These are phyloP conservation scores for Aplysina aerophoba DNA, from an alignment of 37 sponge, comb jelly and placozoan genomes.

Conservation along the genomic window DNA sequence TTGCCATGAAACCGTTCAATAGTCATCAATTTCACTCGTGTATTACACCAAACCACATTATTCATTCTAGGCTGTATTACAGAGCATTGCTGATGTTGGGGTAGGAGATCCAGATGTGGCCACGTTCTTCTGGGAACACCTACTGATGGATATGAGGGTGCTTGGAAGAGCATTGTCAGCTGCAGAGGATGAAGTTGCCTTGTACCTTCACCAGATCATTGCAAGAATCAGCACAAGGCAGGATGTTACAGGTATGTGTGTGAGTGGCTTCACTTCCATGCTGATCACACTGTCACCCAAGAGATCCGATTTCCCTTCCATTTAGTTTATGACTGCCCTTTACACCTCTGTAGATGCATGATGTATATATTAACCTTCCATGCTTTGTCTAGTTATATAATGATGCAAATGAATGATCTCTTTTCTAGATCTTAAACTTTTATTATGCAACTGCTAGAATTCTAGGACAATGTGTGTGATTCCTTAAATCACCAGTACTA, in stretches of 20 bases:
- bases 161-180: constrained; percentile 38
- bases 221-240: constrained; percentile 30
- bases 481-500: not conserved
- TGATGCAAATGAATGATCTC: too few species aligned
- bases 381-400: too few species aligned
- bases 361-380: too few species aligned
- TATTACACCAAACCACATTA: too few species aligned
- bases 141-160: constrained; percentile 61
- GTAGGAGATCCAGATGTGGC: constrained; percentile 21
- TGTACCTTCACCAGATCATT: constrained; percentile 63
- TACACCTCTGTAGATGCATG: too few species aligned
- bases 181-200: constrained; percentile 54
- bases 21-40: too few species aligned
- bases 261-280: not conserved
- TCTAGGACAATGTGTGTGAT: not conserved
- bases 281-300: too few species aligned
- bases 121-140: constrained; percentile 73
- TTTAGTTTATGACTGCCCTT: too few species aligned
- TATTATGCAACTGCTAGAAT: too few species aligned
- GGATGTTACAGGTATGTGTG: constrained; percentile 5
- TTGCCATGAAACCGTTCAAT: too few species aligned
- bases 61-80: not conserved
- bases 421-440: too few species aligned
- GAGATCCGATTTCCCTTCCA: too few species aligned
- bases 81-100: not conserved